Evolutionary conservation across 1,140 invertebrate genomes (phyloP), one percentile per base, ranked within the genome.

Genomic region (Bombyx mandarina): DNA sequence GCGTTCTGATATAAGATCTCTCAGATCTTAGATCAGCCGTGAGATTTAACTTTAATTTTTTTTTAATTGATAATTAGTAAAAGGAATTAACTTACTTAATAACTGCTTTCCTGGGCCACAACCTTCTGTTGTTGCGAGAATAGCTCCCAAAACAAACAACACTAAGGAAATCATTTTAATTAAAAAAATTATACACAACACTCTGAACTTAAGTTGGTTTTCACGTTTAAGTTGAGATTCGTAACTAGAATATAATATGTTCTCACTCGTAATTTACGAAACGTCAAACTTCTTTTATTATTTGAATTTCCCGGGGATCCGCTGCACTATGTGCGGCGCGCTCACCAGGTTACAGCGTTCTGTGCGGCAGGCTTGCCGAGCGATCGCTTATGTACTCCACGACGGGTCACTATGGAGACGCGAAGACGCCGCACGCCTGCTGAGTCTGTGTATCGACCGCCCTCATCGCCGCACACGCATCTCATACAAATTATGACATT

Each of bases 191-290:
- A 66, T 77, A 76, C 82, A 86, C 82, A 75, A 42, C 84, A 80
- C 82, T 71, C 67, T 48, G 58, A 79, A 83, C 77, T 78, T 68
- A 73, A 82, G 73, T 71, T 65, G 35, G 66, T 68, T 71, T 70
- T 65, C 77, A 79, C 77, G 69, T 60, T 57, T 62, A 65, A 74
- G 67, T 79, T 82, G 82, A 72, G 80, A 86, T 81, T 86, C 82
- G 82, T 77, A 84, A 86, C 81, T 82, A 86, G 81, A 79, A 72
- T 56, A 49, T 49, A 43, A 54, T 46, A 52, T 58, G 48, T 63
- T 54, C 55, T 65, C 73, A 84, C 82, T 84, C 75, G 79, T 82
- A 63, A 79, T 86, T 86, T 84, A 86, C 82, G 82, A 86, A 86
- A 86, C 81, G 69, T 86, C 82, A 77, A 84, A 79, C 68, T 76